A percentile compares a stretch with the other conserved stretches of the same genome.
Evolutionary conservation across 1,140 invertebrate genomes (phyloP).

Genomic region (Cotesia glomerata): DNA sequence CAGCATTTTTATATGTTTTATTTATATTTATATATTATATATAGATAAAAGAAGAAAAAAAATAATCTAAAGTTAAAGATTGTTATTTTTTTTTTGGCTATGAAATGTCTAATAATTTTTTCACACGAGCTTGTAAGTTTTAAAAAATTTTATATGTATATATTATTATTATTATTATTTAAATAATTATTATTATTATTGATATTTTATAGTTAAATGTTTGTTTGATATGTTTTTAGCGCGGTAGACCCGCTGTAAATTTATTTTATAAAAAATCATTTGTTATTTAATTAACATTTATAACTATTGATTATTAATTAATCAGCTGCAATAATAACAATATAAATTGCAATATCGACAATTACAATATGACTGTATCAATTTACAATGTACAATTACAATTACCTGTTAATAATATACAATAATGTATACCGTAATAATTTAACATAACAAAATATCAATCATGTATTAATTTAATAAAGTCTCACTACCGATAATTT

Average conservation of each 20-base stretch:
- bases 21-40: slow-evolving; percentile 24
- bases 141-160: no score
- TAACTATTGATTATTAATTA: not conserved
- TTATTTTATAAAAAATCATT: not conserved
- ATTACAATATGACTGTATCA: slow-evolving; percentile 1
- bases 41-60: slow-evolving; percentile 4
- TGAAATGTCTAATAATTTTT: no score
- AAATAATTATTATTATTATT: no score
- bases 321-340: not conserved
- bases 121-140: no score
- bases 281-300: not conserved
- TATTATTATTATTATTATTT: no score
- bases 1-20: slow-evolving; percentile 22
- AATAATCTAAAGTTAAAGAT: slow-evolving; percentile 22
- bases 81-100: not conserved
- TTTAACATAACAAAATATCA: slow-evolving; percentile 10
- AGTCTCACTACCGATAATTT: slow-evolving; percentile 25
- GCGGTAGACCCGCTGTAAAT: not conserved
- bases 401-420: slow-evolving; percentile 21
- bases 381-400: not conserved
- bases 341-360: not conserved
- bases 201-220: no score
- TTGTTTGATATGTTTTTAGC: no score
- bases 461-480: slow-evolving; percentile 27
- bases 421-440: slow-evolving; percentile 18